phyloP scores from a whole-genome alignment of 2,797 vertebrate species.

The Paedocypris micromegethes region DNA sequence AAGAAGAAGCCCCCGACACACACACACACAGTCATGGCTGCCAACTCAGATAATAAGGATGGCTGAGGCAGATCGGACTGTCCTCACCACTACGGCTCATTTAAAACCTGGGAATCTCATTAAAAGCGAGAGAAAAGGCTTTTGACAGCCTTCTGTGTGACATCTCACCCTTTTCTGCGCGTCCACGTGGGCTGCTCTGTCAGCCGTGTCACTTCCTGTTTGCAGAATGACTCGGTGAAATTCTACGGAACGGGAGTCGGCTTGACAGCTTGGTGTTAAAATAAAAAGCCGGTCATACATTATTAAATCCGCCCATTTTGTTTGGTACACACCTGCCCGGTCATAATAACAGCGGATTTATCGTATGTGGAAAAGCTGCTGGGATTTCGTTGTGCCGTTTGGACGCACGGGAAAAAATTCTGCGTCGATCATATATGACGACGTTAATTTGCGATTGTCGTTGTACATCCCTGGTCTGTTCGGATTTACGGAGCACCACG shows the following conservation, averaged over 20 bases:
- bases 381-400: conserved; percentile 9
- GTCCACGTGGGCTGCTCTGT: conserved; percentile 59
- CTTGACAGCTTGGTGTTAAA: conserved; percentile 64
- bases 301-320: conserved; percentile 46
- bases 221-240: conserved; percentile 54
- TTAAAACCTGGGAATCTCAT: conserved; percentile 63
- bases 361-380: not conserved
- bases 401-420: conserved; percentile 10
- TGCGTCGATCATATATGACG: conserved; percentile 17
- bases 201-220: conserved; percentile 68
- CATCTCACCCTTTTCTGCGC: conserved; percentile 61
- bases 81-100: conserved; percentile 42
- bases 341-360: not conserved
- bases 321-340: conserved; percentile 38
- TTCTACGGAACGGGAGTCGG: conserved; percentile 52
- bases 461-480: not conserved
- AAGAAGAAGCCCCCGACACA: conserved; percentile 10
- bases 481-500: not conserved
- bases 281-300: conserved; percentile 63
- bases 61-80: conserved; percentile 9
- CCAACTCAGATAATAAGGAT: conserved; percentile 8
- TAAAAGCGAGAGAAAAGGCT: conserved; percentile 59
- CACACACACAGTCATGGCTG: conserved; percentile 8
- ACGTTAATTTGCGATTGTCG: conserved; percentile 12
- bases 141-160: conserved; percentile 62